A percentile compares a stretch with the other conserved stretches of the same genome.
These are phyloP conservation scores for Eurytoma californica DNA, from an alignment of 2,888 invertebrate genomes.

Conservation along the genomic window DNA sequence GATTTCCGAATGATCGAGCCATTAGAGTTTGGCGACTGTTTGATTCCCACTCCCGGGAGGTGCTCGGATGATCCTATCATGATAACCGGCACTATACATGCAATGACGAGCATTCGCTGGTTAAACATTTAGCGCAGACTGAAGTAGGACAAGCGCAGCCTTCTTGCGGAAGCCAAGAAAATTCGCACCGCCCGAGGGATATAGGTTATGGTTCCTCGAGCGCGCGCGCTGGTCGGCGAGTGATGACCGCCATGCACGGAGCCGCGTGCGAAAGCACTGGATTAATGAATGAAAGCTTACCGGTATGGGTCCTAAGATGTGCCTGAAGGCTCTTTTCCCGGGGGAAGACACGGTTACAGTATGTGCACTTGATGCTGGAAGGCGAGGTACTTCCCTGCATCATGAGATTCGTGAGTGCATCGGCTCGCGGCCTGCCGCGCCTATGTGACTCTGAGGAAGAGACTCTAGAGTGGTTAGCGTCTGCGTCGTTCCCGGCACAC, in stretches of 20 bases:
- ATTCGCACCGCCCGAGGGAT: conserved; percentile 7
- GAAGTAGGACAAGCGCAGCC: conserved; percentile 1
- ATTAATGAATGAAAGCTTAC: conserved; percentile 68
- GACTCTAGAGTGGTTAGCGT: conserved; percentile 55
- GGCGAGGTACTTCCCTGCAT: conserved; percentile 83
- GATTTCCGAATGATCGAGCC: too few relatives aligned
- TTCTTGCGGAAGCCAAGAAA: conserved; percentile 17
- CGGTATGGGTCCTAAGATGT: conserved; percentile 81
- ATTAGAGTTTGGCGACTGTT: too few relatives aligned
- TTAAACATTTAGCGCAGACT: not conserved
- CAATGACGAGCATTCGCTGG: too few relatives aligned
- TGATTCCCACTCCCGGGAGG: too few relatives aligned
- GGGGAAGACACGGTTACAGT: conserved; percentile 84
- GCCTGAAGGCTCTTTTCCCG: conserved; percentile 86
- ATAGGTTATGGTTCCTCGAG: conserved; percentile 48
- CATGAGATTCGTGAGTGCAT: conserved; percentile 82
- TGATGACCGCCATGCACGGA: not conserved
- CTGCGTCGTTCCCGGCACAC: conserved; percentile 48
- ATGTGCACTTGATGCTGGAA: conserved; percentile 83
- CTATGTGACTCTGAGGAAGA: conserved; percentile 71
- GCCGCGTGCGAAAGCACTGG: not conserved
- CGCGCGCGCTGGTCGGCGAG: not conserved
- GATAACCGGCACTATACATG: too few relatives aligned
- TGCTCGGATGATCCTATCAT: too few relatives aligned
- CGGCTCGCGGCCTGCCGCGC: conserved; percentile 84